Evolutionary conservation across 2,113 vertebrate genomes (phyloP), one percentile per base, ranked within the genome.

Genomic region (Caretta caretta): DNA sequence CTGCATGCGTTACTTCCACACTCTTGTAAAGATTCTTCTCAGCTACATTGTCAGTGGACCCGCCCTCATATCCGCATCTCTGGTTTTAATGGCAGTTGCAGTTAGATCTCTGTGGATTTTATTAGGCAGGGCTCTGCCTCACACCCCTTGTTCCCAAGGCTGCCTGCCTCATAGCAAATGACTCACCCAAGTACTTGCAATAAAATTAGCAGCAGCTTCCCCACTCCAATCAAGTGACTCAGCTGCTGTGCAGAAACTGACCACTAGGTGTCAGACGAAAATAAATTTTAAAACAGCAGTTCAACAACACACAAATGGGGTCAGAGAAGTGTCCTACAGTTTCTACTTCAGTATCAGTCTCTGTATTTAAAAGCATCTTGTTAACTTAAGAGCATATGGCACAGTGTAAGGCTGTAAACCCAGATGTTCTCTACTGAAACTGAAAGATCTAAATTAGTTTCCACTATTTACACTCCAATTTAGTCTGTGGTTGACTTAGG

Each of bases 231-330:
- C n/a, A 20, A 72, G 84, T 79, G 87, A 85, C 92, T 87, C 90
- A 72, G 92, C 76, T 42, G 48, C 92, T 49, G 87, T 1, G 50
- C 1, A 9, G 90, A 0, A 46, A 3, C 0, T 1, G 1, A 2
- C 87, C 81, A 4, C 92, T 80, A n/a, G 92, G 42, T 83, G 88
- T 72, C 90, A 90, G 90, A 75, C 92, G 42, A 31, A 75, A 86
- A 83, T 25, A 20, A 27, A 69, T 51, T 25, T 62, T 25, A 2
- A 35, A 54, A 10, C 54, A 62, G 42, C 42, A 4, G 12, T 12
- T 48, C 24, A 24, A 24, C 42, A 46, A 5, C 42, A 75, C n/a
- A 10, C 69, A 22, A 76, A 12, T 46, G 24, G 38, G 38, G 72
- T 76, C 38, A 46, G 22, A 38, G 38, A 24, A 12, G 72, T 6